phyloP scores from a whole-genome alignment of 2,797 vertebrate species.

The Gouania willdenowi region DNA sequence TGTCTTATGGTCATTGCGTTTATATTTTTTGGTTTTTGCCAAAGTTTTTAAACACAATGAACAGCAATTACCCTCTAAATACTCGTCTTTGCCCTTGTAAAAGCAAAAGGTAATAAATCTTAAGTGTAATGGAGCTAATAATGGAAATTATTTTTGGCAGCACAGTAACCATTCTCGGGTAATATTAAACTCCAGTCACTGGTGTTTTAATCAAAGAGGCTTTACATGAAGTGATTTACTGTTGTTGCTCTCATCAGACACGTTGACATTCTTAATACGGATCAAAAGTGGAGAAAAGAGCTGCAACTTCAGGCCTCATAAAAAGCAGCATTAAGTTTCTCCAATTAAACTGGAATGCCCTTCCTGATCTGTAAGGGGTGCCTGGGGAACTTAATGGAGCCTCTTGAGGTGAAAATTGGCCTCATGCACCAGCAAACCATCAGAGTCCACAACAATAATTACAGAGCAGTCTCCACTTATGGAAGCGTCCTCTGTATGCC shows the following conservation, averaged over 20 bases:
- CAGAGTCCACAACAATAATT: no score
- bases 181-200: no score
- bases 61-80: slow-evolving; percentile 15
- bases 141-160: no score
- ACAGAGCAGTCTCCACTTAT: no score
- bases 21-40: slow-evolving; percentile 17
- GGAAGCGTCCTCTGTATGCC: no score
- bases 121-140: slow-evolving; percentile 13
- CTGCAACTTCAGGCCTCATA: slow-evolving; percentile 23
- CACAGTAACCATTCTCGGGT: no score
- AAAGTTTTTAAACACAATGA: slow-evolving; percentile 19
- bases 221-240: background rate
- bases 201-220: no score
- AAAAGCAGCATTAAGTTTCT: slow-evolving; percentile 35
- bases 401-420: slow-evolving; percentile 13
- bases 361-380: slow-evolving; percentile 13
- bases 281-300: slow-evolving; percentile 3
- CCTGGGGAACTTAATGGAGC: slow-evolving; percentile 17
- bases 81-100: slow-evolving; percentile 30
- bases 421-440: slow-evolving; percentile 20
- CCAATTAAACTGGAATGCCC: slow-evolving; percentile 48
- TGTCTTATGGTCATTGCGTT: slow-evolving; percentile 38
- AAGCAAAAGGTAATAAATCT: slow-evolving; percentile 21
- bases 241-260: slow-evolving; percentile 25
- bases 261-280: slow-evolving; percentile 21